Conservation (phyloP, 2,797 vertebrate species). For the Onychomys arenicola region DNA sequence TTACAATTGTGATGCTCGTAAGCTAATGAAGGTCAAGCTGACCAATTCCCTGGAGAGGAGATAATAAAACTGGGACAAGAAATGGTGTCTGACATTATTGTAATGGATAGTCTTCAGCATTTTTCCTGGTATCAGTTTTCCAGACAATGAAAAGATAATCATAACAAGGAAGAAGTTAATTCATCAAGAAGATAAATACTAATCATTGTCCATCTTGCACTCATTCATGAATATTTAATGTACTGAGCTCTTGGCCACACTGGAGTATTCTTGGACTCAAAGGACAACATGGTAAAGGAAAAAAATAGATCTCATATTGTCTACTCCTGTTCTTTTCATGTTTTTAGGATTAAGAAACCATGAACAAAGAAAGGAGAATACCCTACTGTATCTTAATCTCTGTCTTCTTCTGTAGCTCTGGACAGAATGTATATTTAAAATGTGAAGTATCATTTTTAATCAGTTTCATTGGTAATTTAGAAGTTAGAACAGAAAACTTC, state of each 20-base stretch:
- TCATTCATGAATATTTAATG: constrained; percentile 70
- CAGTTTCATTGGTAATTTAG: neutral
- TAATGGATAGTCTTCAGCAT: neutral
- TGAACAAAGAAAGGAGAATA: neutral
- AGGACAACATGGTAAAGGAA: neutral
- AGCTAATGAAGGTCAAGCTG: constrained; percentile 51
- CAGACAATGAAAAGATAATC: constrained; percentile 15
- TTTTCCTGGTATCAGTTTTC: constrained; percentile 1
- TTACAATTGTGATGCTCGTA: neutral
- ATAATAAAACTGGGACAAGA: neutral
- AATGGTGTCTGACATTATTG: neutral
- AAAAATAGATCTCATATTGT: neutral
- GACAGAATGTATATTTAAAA: neutral
- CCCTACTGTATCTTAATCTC: neutral
- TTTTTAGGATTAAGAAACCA: neutral
- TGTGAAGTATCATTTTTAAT: neutral
- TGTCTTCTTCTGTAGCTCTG: neutral
- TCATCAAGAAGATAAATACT: constrained; percentile 7
- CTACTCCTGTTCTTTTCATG: neutral
- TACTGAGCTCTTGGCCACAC: constrained; percentile 2
- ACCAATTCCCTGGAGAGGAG: neutral
- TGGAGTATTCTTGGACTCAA: neutral
- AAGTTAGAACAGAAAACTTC: neutral
- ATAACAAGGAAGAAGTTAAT: constrained; percentile 48
- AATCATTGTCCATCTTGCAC: neutral